phyloP scores from a whole-genome alignment of 2,113 vertebrate species.

The Otocyon megalotis region DNA sequence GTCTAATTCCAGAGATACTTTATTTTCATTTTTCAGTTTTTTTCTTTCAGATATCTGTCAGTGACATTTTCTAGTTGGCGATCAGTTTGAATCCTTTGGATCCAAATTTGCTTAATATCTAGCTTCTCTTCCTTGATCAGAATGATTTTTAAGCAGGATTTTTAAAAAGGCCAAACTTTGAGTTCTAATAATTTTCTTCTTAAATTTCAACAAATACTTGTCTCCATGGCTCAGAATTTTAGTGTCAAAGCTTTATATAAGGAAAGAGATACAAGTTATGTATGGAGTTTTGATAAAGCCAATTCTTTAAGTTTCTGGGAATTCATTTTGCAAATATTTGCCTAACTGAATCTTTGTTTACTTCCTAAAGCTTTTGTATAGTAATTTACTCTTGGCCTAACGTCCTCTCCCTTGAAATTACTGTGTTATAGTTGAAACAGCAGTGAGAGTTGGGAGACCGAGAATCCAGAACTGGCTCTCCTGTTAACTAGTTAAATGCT shows the following conservation, averaged over 20 bases:
- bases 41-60: conserved; percentile 24
- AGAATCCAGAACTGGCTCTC: conserved; percentile 26
- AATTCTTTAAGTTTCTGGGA: conserved; percentile 61
- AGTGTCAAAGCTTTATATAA: conserved; percentile 24
- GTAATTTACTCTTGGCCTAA: conserved; percentile 17
- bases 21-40: conserved; percentile 2
- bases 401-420: conserved; percentile 48
- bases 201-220: conserved; percentile 11
- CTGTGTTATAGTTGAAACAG: conserved; percentile 36
- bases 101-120: conserved; percentile 38
- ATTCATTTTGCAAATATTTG: conserved; percentile 47
- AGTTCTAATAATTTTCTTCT: conserved; percentile 18
- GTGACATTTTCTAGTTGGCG: conserved; percentile 47
- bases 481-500: neutral
- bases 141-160: conserved; percentile 28
- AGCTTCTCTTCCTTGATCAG: conserved; percentile 32
- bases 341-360: conserved; percentile 19
- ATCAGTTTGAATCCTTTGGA: conserved; percentile 27
- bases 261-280: conserved; percentile 35
- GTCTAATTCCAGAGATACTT: neutral
- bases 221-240: conserved; percentile 14
- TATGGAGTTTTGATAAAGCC: conserved; percentile 7
- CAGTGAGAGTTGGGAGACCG: neutral
- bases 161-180: neutral
- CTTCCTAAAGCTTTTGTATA: conserved; percentile 29